A percentile compares a stretch with the other conserved stretches of the same genome.
Evolutionary conservation across 2,888 invertebrate species (phyloP).

Genomic region (Orgyia antiqua): DNA sequence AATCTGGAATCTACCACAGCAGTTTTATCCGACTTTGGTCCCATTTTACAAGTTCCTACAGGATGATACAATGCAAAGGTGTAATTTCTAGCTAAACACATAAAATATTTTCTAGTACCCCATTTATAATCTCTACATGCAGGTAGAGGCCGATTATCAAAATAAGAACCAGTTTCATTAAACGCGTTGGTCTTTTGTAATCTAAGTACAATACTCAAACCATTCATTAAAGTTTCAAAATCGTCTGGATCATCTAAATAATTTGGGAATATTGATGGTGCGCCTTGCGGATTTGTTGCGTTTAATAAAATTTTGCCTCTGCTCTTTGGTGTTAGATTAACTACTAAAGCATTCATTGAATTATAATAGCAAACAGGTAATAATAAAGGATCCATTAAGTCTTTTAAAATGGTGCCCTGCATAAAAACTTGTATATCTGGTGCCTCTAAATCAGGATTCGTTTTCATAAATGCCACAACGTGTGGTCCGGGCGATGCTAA

Average conservation of each 20-base stretch:
- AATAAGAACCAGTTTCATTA: constrained; percentile 31
- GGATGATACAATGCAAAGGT: constrained; percentile 76
- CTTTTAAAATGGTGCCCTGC: too few species aligned
- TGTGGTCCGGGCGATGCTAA: constrained; percentile 73
- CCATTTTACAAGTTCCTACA: constrained; percentile 65
- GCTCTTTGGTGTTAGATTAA: constrained; percentile 79
- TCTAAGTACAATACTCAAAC: constrained; percentile 74
- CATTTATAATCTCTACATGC: constrained; percentile 76
- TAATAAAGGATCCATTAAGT: too few species aligned
- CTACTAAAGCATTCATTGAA: constrained; percentile 74
- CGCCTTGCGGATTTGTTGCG: constrained; percentile 81
- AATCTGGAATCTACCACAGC: constrained; percentile 84
- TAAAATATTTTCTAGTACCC: constrained; percentile 81
- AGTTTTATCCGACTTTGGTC: constrained; percentile 69
- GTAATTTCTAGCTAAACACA: constrained; percentile 69
- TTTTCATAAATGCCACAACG: constrained; percentile 78
- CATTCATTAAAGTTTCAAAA: constrained; percentile 76
- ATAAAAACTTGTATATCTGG: constrained; percentile 81
- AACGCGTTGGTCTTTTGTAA: constrained; percentile 78
- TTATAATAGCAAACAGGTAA: constrained; percentile 79
- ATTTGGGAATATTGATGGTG: constrained; percentile 83
- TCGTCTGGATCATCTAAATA: constrained; percentile 80
- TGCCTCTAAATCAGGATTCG: constrained; percentile 38
- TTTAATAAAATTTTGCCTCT: constrained; percentile 79
- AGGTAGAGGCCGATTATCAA: constrained; percentile 71